A percentile compares a stretch with the other conserved stretches of the same genome.
These are phyloP conservation scores for Emesis furor DNA, from an alignment of 2,888 invertebrate species.

Conservation along the genomic window DNA sequence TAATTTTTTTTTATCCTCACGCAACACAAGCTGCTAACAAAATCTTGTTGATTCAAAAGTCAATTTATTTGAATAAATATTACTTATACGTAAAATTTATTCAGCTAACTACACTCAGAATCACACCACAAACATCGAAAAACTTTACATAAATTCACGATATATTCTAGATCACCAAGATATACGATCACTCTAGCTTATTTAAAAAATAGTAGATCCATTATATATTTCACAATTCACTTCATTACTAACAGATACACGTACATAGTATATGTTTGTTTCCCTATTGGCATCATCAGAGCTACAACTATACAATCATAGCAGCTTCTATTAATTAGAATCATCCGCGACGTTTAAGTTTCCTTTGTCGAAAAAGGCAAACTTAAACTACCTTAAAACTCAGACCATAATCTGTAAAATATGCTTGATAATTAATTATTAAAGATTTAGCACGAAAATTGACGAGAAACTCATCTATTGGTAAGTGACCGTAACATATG, in stretches of 20 bases:
- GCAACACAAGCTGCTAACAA: not conserved
- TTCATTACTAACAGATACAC: not conserved
- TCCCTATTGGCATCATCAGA: not conserved
- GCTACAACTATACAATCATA: not conserved
- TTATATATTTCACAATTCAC: not conserved
- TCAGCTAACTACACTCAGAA: not conserved
- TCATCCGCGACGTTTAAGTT: not conserved
- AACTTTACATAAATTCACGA: not conserved
- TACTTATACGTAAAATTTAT: not conserved
- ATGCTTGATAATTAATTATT: not conserved
- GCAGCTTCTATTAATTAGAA: not conserved
- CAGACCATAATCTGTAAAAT: not conserved
- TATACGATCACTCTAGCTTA: not conserved
- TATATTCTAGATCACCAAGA: not conserved
- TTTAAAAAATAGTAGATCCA: not conserved
- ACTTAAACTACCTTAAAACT: not conserved
- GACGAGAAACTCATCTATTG: not conserved
- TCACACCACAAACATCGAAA: not conserved
- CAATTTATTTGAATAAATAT: no score
- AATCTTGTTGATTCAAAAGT: not conserved
- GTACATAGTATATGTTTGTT: not conserved
- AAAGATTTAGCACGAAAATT: not conserved
- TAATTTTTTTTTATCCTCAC: not conserved
- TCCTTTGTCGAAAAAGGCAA: not conserved
- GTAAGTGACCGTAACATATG: not conserved